Base-by-base conservation (phyloP, 2,113 vertebrate species). In the Phyllopteryx taeniolatus region DNA sequence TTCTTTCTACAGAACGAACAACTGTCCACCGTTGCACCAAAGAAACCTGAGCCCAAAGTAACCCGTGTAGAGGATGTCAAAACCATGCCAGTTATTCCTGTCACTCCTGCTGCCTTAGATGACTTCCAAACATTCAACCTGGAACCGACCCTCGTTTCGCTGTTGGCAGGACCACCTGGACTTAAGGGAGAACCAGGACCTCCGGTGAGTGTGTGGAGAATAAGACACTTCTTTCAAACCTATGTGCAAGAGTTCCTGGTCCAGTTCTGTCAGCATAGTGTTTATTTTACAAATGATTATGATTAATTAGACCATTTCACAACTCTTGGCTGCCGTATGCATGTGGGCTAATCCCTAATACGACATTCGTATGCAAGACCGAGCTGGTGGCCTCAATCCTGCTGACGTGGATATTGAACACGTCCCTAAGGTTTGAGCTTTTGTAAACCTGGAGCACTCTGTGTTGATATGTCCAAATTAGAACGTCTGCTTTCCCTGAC, bases 171-270 rank as follows among this genome's bases (percentile, higher is more conserved):
- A 84, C 88, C 92, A 87, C 93, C 94, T 0, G 95, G 95, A 53
- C 80, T 87, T 77, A 98, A 97, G 90, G 97, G 97, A 86, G 95
- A 98, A 80, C 93, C 91, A 62, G 96, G 97, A 86, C 88, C 88
- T 42, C 90, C 87, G 93, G 97, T 99, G 91, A 93, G 94, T 87
- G 67, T 74, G 66, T 68, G 7, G 43, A 27, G 43, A n/a, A 31
- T 11, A 66, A 2, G 4, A 31, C 22, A 47, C 20, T 66, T 46
- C 42, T 65, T 46, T 14, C 13, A 47, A 66, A 47, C n/a, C 22
- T 46, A n/a, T 31, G 43, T 17, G 43, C 14, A n/a, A 66, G 44
- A 22, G 42, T 68, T 65, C 62, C 14, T 19, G 46, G 15, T 20
- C 14, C 33, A n/a, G 12, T 33, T 9, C 53, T 27, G 13, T 67